These are phyloP conservation scores for Cavia porcellus DNA, from an alignment of 2,113 vertebrate species.

Conservation along the genomic window DNA sequence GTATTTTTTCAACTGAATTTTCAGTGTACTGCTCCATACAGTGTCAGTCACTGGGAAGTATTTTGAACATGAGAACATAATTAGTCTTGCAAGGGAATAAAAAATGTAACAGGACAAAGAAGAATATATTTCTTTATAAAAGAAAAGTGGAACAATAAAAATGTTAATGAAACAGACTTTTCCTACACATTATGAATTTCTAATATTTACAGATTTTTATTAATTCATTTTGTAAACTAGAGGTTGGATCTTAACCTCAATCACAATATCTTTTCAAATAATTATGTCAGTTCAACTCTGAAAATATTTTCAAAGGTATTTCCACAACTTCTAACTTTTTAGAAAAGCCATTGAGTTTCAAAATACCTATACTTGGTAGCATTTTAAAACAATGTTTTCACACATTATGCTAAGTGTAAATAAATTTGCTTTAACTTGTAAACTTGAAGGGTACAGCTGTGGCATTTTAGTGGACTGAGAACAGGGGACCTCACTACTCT, in stretches of 20 bases:
- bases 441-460: background rate
- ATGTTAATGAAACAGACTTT: constrained; percentile 36
- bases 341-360: background rate
- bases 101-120: background rate
- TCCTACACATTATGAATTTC: background rate
- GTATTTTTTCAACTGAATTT: background rate
- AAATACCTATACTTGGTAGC: background rate
- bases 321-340: background rate
- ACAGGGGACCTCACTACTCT: background rate
- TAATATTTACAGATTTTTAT: background rate
- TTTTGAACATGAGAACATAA: background rate
- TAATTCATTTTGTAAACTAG: constrained; percentile 42
- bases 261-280: constrained; percentile 27
- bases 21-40: background rate
- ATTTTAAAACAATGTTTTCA: background rate
- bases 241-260: background rate
- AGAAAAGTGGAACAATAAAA: constrained; percentile 22
- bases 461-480: background rate
- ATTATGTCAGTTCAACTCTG: constrained; percentile 12
- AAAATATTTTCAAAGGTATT: background rate
- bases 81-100: constrained; percentile 6
- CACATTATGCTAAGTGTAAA: background rate
- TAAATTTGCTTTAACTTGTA: background rate
- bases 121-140: constrained; percentile 45
- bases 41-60: background rate